These are phyloP conservation scores for Aratinga solstitialis DNA, from an alignment of 2,797 vertebrate genomes.

Conservation along the genomic window DNA sequence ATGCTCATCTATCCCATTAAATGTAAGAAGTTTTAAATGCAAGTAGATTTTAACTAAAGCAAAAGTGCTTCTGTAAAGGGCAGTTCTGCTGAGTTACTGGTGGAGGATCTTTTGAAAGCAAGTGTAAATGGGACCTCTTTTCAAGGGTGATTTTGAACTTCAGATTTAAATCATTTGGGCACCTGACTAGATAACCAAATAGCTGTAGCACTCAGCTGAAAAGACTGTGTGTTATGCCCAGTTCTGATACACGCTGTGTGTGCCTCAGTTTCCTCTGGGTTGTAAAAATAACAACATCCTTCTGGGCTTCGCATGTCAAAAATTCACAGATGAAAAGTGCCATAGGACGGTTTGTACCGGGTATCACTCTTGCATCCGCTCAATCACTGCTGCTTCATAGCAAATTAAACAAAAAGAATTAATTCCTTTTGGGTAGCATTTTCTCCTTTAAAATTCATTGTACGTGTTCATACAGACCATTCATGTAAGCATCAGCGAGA, in stretches of 20 bases:
- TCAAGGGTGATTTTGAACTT: neutral
- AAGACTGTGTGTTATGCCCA: neutral
- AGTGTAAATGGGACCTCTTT: neutral
- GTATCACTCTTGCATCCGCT: neutral
- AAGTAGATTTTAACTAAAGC: neutral
- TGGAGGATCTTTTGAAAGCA: neutral
- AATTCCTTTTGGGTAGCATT: neutral
- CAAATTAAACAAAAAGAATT: neutral
- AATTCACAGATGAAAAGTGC: neutral
- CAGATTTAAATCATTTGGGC: neutral
- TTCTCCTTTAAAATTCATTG: neutral
- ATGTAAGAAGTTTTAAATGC: neutral
- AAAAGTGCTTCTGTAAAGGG: neutral
- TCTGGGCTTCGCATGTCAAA: neutral
- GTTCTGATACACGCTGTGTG: accelerated
- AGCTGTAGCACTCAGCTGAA: neutral
- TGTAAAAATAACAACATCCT: neutral
- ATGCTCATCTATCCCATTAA: neutral
- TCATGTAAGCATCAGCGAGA: neutral
- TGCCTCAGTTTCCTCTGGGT: neutral
- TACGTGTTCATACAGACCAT: accelerated
- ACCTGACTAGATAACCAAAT: neutral
- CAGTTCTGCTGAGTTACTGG: neutral
- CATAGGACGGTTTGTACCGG: neutral
- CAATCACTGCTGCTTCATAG: neutral